Evolutionary conservation across 2,888 invertebrate genomes (phyloP).

Genomic region (Acanthococcus lagerstroemiae): DNA sequence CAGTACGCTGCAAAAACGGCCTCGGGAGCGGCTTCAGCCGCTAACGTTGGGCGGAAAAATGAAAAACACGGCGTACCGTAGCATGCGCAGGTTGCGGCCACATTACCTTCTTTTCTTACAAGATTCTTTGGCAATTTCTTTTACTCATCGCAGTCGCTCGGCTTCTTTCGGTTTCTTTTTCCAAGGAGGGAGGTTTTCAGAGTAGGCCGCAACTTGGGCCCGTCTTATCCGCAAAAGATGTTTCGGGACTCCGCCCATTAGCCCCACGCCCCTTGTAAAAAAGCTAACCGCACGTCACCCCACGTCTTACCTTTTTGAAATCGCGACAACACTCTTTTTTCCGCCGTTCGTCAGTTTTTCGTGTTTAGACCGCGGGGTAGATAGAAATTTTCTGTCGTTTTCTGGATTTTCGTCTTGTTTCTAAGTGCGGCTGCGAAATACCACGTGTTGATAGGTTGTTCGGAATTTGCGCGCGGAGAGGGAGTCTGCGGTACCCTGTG

Average conservation of each 20-base stretch:
- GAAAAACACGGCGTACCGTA: slow-evolving; percentile 15
- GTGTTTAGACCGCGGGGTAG: slow-evolving; percentile 8
- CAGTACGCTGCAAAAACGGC: background rate
- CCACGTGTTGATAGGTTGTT: slow-evolving; percentile 32
- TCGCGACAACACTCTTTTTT: slow-evolving; percentile 11
- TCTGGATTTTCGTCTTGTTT: slow-evolving; percentile 23
- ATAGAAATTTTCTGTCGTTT: background rate
- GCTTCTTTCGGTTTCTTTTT: slow-evolving; percentile 26
- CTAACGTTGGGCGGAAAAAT: background rate
- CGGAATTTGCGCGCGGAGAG: slow-evolving; percentile 1
- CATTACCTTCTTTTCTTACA: slow-evolving; percentile 30
- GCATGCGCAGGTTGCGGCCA: slow-evolving; percentile 31
- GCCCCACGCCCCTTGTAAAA: slow-evolving; percentile 27
- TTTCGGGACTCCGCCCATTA: slow-evolving; percentile 24
- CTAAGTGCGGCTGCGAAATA: slow-evolving; percentile 16
- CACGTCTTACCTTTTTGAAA: background rate
- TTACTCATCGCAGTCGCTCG: slow-evolving; percentile 17
- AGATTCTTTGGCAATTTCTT: slow-evolving; percentile 30
- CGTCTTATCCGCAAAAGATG: slow-evolving; percentile 30
- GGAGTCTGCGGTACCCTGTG: slow-evolving; percentile 27
- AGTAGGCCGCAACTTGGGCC: slow-evolving; percentile 36
- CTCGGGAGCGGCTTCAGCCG: background rate
- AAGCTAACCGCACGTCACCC: slow-evolving; percentile 27
- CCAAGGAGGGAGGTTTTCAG: slow-evolving; percentile 30
- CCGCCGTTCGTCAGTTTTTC: slow-evolving; percentile 16